Conservation (phyloP, 2,888 invertebrate species). For the Cyaniris semiargus region DNA sequence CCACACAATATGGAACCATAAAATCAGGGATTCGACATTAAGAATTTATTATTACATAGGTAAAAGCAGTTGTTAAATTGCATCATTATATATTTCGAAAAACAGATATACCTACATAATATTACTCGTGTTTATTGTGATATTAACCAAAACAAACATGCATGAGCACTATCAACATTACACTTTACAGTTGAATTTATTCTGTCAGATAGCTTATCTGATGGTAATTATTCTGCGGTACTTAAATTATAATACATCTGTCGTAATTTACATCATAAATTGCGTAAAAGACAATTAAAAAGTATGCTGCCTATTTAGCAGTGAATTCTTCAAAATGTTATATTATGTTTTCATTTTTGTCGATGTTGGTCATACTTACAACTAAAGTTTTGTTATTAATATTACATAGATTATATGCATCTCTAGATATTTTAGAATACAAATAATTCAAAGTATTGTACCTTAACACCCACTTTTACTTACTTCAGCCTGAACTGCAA, state of each 20-base stretch:
- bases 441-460: too few species aligned
- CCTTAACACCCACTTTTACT: background rate
- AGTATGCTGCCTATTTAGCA: too few species aligned
- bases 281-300: too few species aligned
- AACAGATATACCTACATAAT: background rate
- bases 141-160: background rate
- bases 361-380: too few species aligned
- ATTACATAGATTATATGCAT: background rate
- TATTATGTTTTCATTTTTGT: too few species aligned
- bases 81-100: too few species aligned
- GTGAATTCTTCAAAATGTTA: too few species aligned
- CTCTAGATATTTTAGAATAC: background rate
- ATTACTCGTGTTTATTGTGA: background rate
- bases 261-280: background rate
- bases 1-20: too few species aligned
- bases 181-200: background rate
- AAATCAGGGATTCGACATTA: too few species aligned
- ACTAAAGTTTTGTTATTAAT: too few species aligned
- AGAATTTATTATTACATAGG: too few species aligned
- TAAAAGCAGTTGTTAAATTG: too few species aligned
- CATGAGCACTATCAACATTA: background rate
- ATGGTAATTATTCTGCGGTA: background rate
- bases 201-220: slow-evolving; percentile 1
- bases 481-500: slow-evolving; percentile 18
- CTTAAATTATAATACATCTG: background rate